These are phyloP conservation scores for Camptogramma bilineatum DNA, from an alignment of 2,888 invertebrate species.

Conservation along the genomic window DNA sequence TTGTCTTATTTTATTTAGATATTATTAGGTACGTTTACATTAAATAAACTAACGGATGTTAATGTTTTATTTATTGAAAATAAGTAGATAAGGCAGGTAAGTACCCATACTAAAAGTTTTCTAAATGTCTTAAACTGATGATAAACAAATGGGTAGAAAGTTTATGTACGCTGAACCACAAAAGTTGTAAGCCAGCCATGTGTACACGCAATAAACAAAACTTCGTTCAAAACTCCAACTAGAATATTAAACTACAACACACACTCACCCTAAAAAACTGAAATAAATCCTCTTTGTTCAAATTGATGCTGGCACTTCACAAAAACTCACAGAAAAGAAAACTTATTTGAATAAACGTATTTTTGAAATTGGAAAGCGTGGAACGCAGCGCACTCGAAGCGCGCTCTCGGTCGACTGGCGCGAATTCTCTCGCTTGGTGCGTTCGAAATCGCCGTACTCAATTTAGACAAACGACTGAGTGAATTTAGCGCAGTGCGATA, in stretches of 20 bases:
- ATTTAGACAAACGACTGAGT: constrained; percentile 6
- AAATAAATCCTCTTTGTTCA: constrained; percentile 35
- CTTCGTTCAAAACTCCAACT: constrained; percentile 20
- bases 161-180: constrained; percentile 6
- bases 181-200: constrained; percentile 26
- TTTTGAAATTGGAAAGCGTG: constrained; percentile 34
- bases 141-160: constrained; percentile 14
- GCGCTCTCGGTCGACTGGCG: constrained; percentile 48
- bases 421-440: constrained; percentile 8
- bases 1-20: too few relatives aligned
- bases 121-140: background rate
- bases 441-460: constrained; percentile 17
- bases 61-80: too few relatives aligned
- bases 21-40: too few relatives aligned
- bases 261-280: constrained; percentile 36
- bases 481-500: constrained; percentile 4
- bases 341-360: constrained; percentile 38
- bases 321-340: constrained; percentile 40
- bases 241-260: constrained; percentile 24
- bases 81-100: too few relatives aligned
- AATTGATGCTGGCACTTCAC: constrained; percentile 41
- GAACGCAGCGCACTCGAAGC: constrained; percentile 45
- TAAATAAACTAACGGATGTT: too few relatives aligned
- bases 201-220: constrained; percentile 32
- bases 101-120: background rate